Evolutionary conservation across 2,888 invertebrate species (phyloP), one percentile per base, ranked within the genome.

Genomic region (Erebia ligea): DNA sequence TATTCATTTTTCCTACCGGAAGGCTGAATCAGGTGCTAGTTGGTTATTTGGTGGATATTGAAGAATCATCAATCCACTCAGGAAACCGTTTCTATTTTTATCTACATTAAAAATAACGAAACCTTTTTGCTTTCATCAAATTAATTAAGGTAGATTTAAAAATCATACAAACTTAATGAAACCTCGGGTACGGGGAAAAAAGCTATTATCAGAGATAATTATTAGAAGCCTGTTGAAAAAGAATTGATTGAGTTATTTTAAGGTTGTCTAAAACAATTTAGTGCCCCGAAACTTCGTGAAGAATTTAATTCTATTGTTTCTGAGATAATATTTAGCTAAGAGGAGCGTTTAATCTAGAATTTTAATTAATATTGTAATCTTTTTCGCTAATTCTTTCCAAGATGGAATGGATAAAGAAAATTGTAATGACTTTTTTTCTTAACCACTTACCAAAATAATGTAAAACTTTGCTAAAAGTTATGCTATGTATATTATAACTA

Each of bases 271-370:
- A 25, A 34, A 34, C 34, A 34, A 34, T 34, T 34, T 58, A 58
- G 34, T n/a, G 34, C 9, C 5, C 13, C 13, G 58, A 34, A 58
- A 58, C 34, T 63, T 34, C 21, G 34, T 34, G 63, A 50, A 21
- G 50, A 63, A 52, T 63, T 63, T 63, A 63, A 52, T 52, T 25
- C 34, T 48, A 25, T 63, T 63, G 50, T 63, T 50, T n/a, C n/a
- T 13, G 34, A 34, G 21, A 63, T 25, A 63, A 62, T 45, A 62
- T 19, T 45, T 10, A 19, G 1, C 34, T 4, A 45, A 21, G 21
- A 62, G 45, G 45, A 62, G 42, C 13, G 62, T 62, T 62, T 62
- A 45, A 62, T 62, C 19, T 62, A 45, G 6, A 17, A 21, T 62
- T 45, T 61, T 61, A 45, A 42, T 61, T 17, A 42, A 42, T 42